These are phyloP conservation scores for Elachura formosa DNA, from an alignment of 2,113 vertebrate genomes.

Conservation along the genomic window DNA sequence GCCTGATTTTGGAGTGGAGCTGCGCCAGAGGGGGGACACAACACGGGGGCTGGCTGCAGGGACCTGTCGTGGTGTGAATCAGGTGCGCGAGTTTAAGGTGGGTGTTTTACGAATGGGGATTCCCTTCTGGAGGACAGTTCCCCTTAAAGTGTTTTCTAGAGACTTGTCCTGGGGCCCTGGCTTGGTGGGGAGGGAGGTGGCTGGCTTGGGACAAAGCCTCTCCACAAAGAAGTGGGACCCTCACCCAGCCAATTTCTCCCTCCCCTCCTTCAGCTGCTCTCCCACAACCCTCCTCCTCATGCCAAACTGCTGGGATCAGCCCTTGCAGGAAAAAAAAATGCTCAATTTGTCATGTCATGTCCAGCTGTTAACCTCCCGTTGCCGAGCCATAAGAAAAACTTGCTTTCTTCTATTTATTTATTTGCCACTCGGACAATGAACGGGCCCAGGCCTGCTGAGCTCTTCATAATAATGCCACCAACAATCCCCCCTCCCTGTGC, in stretches of 20 bases:
- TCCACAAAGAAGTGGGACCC: not conserved
- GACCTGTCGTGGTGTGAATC: not conserved
- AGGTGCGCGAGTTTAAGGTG: not conserved
- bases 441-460: slow-evolving; percentile 78
- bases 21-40: rapidly evolving
- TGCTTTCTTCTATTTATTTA: slow-evolving; percentile 90
- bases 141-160: not conserved
- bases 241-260: not conserved
- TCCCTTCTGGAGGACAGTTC: not conserved
- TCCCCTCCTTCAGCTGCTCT: slow-evolving; percentile 37
- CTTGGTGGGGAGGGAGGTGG: not conserved
- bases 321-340: slow-evolving; percentile 69
- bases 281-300: not conserved
- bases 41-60: not conserved
- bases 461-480: slow-evolving; percentile 84
- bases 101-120: rapidly evolving
- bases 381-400: slow-evolving; percentile 82
- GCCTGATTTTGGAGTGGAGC: not conserved
- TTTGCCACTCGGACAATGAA: slow-evolving; percentile 84
- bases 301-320: slow-evolving; percentile 69
- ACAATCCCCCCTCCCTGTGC: slow-evolving; percentile 27
- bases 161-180: not conserved
- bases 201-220: not conserved
- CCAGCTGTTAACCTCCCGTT: slow-evolving; percentile 90
- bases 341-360: slow-evolving; percentile 95